A percentile compares a stretch with the other conserved stretches of the same genome.
Conservation (phyloP, 2,113 vertebrate species). For the Epinephelus lanceolatus region DNA sequence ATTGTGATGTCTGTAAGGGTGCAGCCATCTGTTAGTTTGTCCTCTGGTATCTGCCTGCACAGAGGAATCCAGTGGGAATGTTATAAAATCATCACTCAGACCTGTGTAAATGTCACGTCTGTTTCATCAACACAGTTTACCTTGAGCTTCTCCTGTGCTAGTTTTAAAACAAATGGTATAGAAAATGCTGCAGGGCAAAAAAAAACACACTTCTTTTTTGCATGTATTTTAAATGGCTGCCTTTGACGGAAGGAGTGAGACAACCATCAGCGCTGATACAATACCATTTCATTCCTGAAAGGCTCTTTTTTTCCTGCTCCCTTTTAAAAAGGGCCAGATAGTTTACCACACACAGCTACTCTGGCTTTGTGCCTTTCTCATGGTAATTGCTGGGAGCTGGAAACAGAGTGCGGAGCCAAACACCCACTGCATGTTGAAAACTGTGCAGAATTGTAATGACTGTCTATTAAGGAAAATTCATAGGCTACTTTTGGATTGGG, state of each 20-base stretch:
- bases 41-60: slow-evolving; percentile 9
- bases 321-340: slow-evolving; percentile 23
- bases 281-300: slow-evolving; percentile 37
- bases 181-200: slow-evolving; percentile 19
- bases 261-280: slow-evolving; percentile 28
- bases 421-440: slow-evolving; percentile 41
- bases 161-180: slow-evolving; percentile 12
- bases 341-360: slow-evolving; percentile 58
- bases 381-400: slow-evolving; percentile 65
- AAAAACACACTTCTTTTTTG: neutral
- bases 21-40: neutral
- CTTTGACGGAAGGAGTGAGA: slow-evolving; percentile 3
- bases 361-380: slow-evolving; percentile 67
- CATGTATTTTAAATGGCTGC: neutral
- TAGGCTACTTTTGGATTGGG: neutral
- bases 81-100: slow-evolving; percentile 17
- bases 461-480: slow-evolving; percentile 25
- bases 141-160: neutral
- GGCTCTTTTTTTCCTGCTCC: neutral
- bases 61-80: slow-evolving; percentile 11
- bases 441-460: slow-evolving; percentile 47
- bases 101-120: slow-evolving; percentile 37
- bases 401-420: slow-evolving; percentile 47
- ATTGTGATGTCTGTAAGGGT: neutral
- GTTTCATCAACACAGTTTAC: slow-evolving; percentile 32